Conservation (phyloP, 2,113 vertebrate species). For the Paralichthys olivaceus region DNA sequence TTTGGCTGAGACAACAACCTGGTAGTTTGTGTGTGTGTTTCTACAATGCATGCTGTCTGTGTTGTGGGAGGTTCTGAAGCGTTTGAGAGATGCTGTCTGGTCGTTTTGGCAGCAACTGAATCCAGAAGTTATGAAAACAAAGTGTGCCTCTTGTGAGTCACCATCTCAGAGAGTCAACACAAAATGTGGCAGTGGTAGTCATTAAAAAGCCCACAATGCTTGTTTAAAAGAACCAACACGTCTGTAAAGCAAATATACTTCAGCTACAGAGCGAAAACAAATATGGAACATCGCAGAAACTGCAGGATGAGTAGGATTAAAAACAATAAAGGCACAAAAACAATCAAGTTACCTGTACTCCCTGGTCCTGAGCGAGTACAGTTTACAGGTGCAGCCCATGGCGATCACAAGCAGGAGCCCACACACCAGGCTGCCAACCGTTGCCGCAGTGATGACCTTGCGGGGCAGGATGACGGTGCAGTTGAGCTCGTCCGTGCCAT, state of each 20-base stretch:
- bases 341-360: conserved; percentile 83
- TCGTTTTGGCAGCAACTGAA: conserved; percentile 9
- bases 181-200: not conserved
- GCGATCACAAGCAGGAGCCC: conserved; percentile 91
- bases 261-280: too few relatives aligned
- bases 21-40: not conserved
- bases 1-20: not conserved
- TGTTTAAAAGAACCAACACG: not conserved
- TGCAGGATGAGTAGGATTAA: too few relatives aligned
- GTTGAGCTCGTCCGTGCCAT: conserved; percentile 89
- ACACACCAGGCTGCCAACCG: conserved; percentile 91
- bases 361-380: conserved; percentile 89
- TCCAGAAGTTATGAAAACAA: not conserved
- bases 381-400: conserved; percentile 92
- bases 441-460: conserved; percentile 91
- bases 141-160: conserved; percentile 7
- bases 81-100: conserved; percentile 14
- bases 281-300: too few relatives aligned
- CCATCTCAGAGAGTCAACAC: not conserved
- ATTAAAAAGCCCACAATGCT: not conserved
- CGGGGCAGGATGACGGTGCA: conserved; percentile 88
- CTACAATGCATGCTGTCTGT: not conserved
- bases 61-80: conserved; percentile 11
- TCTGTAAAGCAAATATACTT: too few relatives aligned
- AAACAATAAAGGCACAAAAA: not conserved